Base-by-base conservation (phyloP, 1,140 invertebrate species). In the Thaumetopoea pityocampa region DNA sequence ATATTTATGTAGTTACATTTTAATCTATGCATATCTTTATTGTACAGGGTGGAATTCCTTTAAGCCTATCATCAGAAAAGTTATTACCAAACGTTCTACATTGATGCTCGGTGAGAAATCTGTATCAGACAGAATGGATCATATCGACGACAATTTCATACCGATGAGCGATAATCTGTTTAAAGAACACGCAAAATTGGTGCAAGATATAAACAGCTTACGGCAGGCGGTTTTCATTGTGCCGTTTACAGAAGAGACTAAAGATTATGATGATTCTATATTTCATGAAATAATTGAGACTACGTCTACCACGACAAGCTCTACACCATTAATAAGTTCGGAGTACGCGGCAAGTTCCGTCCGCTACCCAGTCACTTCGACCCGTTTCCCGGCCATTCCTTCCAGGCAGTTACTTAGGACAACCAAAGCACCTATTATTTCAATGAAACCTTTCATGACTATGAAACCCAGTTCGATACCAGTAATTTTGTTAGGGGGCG, bases 131-230 rank as follows among this genome's bases (percentile, higher is more conserved):
- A 7, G 36, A 2, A 22, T 40, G 26, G 36, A 40, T 12, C 22
- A 23, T n/a, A 32, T 36, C 20, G 22, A 37, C 12, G 34, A 24
- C n/a, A 36, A 46, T 19, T 29, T 28, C 6, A 36, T 45, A 23
- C 33, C 33, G 6, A 37, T 19, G 17, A 10, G 33, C 20, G 26
- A 30, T 12, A 18, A 32, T 9, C 28, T 32, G 4, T 46, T 79
- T 6, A 83, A 79, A 14, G 79, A 83, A 14, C 79, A 83, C 23
- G 76, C 79, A 0, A 83, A 80, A 51, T 42, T 83, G 4, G 79
- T 83, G 0, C 76, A 77, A 32, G 79, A 83, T 37, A 83, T 83
- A 29, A 83, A 83, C 28, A 56, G 79, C 8, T 37, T 83, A 3
- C 59, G 50, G 5, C 76, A 83, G 36, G 53, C 63, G 4, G 59